phyloP scores from a whole-genome alignment of 2,888 invertebrate genomes.

The Drosophila vallismaia region DNA sequence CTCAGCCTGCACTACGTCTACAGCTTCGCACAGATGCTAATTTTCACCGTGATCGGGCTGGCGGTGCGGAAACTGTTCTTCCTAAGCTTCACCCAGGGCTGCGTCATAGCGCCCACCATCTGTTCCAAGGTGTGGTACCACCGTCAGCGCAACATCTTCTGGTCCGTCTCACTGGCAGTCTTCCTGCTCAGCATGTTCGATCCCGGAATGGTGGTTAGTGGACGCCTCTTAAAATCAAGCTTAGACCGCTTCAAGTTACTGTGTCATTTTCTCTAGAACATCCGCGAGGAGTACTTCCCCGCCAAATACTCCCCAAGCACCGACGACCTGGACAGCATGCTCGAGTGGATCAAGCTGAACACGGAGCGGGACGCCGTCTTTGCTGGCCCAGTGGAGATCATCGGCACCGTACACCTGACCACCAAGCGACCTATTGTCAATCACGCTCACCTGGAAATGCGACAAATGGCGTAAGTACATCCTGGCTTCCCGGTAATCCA shows the following conservation, averaged over 20 bases:
- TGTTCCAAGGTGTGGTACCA: conserved; percentile 86
- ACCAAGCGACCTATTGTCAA: conserved; percentile 91
- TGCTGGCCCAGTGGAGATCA: conserved; percentile 92
- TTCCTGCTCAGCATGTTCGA: conserved; percentile 84
- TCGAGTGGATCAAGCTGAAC: conserved; percentile 89
- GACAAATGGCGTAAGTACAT: conserved; percentile 87
- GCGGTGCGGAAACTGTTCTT: conserved; percentile 82
- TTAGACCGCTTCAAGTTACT: neutral
- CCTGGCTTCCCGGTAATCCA: neutral
- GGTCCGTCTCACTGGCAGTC: conserved; percentile 84
- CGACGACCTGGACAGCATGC: conserved; percentile 89
- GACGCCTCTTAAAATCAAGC: neutral
- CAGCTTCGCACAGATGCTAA: conserved; percentile 88
- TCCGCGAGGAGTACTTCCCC: conserved; percentile 83
- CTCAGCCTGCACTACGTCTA: conserved; percentile 85
- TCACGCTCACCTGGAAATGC: conserved; percentile 94
- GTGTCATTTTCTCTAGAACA: conserved; percentile 67
- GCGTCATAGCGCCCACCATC: conserved; percentile 88
- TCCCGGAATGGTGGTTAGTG: conserved; percentile 81
- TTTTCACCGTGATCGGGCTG: conserved; percentile 85
- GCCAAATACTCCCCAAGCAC: conserved; percentile 87
- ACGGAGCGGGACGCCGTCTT: conserved; percentile 89
- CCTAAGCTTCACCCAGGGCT: conserved; percentile 83
- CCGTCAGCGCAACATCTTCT: conserved; percentile 83
- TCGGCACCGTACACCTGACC: conserved; percentile 91